These are phyloP conservation scores for Heterodera schachtii DNA, from an alignment of 1,140 invertebrate genomes.

Conservation along the genomic window DNA sequence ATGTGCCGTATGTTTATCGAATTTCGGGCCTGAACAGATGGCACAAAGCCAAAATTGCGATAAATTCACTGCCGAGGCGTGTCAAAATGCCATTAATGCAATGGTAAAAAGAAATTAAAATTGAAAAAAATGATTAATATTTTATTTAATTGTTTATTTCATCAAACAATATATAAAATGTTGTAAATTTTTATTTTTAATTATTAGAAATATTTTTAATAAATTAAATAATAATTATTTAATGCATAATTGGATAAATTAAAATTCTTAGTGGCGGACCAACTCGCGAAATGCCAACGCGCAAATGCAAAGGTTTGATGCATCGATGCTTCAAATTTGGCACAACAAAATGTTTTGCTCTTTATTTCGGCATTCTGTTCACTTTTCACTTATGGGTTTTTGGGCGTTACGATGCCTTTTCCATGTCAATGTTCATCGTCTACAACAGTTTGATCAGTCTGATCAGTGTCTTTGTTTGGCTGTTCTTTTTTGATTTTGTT, in stretches of 20 bases:
- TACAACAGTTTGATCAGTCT: conserved; percentile 11
- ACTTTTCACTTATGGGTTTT: background rate
- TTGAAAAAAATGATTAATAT: background rate
- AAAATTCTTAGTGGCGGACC: too few species aligned
- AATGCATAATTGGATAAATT: background rate
- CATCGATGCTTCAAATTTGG: background rate
- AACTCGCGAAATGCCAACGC: too few species aligned
- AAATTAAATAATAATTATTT: background rate
- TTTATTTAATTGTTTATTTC: background rate
- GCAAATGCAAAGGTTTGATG: conserved; percentile 1
- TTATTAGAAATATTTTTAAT: too few species aligned
- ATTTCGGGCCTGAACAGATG: conserved; percentile 41
- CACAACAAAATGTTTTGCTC: conserved; percentile 16
- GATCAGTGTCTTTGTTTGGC: background rate
- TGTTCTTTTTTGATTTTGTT: conserved; percentile 22
- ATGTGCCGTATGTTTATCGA: conserved; percentile 51
- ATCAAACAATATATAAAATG: too few species aligned
- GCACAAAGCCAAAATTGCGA: conserved; percentile 38
- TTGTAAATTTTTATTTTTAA: too few species aligned
- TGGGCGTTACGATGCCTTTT: background rate
- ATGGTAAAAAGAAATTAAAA: background rate
- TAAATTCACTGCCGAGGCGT: conserved; percentile 11
- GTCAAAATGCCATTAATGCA: conserved; percentile 23
- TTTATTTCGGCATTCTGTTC: conserved; percentile 18
- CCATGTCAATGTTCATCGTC: background rate